phyloP scores from a whole-genome alignment of 2,113 vertebrate genomes.

The Mesitornis unicolor region DNA sequence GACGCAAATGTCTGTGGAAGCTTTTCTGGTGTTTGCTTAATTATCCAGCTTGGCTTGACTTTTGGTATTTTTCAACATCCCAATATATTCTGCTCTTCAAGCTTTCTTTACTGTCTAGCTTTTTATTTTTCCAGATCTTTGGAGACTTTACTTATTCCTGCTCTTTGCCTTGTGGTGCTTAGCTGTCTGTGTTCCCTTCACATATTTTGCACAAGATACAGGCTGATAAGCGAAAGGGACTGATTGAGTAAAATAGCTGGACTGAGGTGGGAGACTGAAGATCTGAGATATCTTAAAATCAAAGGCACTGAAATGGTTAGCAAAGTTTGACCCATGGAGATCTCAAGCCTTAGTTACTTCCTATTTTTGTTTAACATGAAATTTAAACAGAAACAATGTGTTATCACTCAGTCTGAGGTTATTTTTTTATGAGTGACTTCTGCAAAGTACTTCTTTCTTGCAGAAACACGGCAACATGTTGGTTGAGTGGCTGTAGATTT shows the following conservation, averaged over 20 bases:
- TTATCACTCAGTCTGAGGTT: not conserved
- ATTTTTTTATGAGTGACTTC: not conserved
- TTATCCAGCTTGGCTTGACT: not conserved
- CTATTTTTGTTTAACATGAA: not conserved
- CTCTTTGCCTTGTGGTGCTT: not conserved
- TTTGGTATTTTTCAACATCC: not conserved
- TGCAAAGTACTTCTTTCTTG: not conserved
- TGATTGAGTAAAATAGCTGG: not conserved
- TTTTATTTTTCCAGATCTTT: not conserved
- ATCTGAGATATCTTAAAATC: not conserved
- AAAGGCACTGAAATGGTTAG: not conserved
- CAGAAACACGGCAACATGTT: not conserved
- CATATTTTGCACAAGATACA: not conserved
- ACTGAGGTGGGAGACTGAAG: not conserved
- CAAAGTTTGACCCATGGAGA: not conserved
- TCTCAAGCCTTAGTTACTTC: not conserved
- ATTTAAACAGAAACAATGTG: not conserved
- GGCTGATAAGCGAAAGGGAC: not conserved
- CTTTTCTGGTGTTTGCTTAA: not conserved
- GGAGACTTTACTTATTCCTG: not conserved
- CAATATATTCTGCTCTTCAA: not conserved
- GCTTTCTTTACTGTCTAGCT: not conserved
- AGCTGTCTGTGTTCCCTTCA: not conserved
- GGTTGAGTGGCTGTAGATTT: not conserved
- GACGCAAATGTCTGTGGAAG: not conserved